Conservation (phyloP, 2,888 invertebrate species). For the Pyrgus malvae region DNA sequence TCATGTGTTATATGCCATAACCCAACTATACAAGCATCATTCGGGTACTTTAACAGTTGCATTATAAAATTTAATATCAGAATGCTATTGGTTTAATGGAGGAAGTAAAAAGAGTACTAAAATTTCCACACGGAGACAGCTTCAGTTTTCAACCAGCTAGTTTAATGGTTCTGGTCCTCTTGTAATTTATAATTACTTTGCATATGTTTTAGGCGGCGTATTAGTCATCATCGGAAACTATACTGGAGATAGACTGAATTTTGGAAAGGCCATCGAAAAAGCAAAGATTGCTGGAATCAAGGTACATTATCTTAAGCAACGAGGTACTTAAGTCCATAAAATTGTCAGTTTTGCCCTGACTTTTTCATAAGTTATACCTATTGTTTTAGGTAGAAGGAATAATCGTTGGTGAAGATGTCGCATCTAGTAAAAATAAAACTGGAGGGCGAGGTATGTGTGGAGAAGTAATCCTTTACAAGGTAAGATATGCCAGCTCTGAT, state of each 20-base stretch:
- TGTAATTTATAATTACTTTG: too few species aligned
- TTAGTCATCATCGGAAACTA: conserved; percentile 89
- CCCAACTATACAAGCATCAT: conserved; percentile 79
- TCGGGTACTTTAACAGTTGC: conserved; percentile 65
- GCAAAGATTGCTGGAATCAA: conserved; percentile 84
- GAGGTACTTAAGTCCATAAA: too few species aligned
- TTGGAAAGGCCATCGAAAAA: conserved; percentile 90
- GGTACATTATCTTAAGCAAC: conserved; percentile 42
- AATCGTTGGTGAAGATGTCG: conserved; percentile 87
- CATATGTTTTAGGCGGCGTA: conserved; percentile 84
- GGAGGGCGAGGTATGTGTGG: conserved; percentile 86
- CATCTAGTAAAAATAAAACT: conserved; percentile 75
- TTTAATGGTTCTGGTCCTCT: not conserved
- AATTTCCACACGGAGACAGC: too few species aligned
- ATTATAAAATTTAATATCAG: not conserved
- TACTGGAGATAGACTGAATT: conserved; percentile 90
- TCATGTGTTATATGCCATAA: conserved; percentile 84
- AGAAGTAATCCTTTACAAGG: conserved; percentile 81
- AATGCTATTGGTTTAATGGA: too few species aligned
- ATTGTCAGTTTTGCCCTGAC: too few species aligned
- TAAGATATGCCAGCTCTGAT: conserved; percentile 32
- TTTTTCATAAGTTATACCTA: not conserved
- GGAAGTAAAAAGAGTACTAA: too few species aligned
- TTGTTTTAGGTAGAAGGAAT: conserved; percentile 73
- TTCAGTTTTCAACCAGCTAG: too few species aligned